Evolutionary conservation across 2,888 invertebrate species (phyloP).

Genomic region (Drosophila yooni): DNA sequence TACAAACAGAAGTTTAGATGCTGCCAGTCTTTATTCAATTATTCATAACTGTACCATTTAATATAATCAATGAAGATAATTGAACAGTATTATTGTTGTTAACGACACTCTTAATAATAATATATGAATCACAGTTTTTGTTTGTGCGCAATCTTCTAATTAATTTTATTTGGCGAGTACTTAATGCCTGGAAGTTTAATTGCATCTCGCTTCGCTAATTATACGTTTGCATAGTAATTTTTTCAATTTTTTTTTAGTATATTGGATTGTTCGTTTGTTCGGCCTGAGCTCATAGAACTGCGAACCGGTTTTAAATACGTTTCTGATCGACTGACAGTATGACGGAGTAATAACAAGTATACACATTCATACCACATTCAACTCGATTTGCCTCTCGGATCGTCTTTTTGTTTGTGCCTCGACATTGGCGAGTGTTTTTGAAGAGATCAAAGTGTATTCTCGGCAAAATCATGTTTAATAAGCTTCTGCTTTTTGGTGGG

Average conservation of each 20-base stretch:
- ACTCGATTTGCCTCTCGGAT: slow-evolving; percentile 10
- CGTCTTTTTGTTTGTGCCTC: slow-evolving; percentile 24
- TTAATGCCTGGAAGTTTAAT: slow-evolving; percentile 45
- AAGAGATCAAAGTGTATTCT: not conserved
- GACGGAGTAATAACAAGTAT: slow-evolving; percentile 25
- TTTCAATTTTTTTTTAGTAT: slow-evolving; percentile 7
- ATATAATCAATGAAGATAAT: slow-evolving; percentile 1
- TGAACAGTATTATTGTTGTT: not conserved
- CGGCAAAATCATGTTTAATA: slow-evolving; percentile 3
- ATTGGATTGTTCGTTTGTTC: slow-evolving; percentile 39
- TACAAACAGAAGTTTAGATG: not conserved
- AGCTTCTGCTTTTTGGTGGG: not conserved
- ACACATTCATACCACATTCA: slow-evolving; percentile 9
- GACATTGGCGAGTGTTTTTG: not conserved
- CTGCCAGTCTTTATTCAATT: slow-evolving; percentile 1
- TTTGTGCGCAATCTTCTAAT: slow-evolving; percentile 9
- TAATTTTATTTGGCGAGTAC: slow-evolving; percentile 19
- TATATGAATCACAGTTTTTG: not conserved
- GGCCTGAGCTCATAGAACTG: slow-evolving; percentile 13
- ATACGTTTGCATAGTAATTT: slow-evolving; percentile 38
- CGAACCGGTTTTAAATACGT: slow-evolving; percentile 71
- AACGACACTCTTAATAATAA: not conserved
- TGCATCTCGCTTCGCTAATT: slow-evolving; percentile 56
- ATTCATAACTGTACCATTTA: not conserved
- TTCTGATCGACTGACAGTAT: slow-evolving; percentile 33